Evolutionary conservation across 2,888 invertebrate species (phyloP).

Genomic region (Agrochola circellaris): DNA sequence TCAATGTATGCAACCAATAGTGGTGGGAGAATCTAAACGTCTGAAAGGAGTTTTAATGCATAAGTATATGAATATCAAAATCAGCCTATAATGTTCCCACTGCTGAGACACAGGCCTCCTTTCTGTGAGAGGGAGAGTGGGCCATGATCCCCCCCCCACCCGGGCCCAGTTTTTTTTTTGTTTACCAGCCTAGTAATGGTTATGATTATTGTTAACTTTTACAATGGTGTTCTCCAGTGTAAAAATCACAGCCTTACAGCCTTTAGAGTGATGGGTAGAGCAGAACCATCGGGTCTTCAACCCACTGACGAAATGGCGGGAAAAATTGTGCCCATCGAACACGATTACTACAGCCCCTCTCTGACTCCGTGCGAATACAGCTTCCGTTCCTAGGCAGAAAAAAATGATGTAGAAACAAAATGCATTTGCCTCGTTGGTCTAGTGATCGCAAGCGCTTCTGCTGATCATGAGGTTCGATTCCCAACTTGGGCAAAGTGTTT

Average conservation of each 20-base stretch:
- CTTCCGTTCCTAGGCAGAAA: slow-evolving; percentile 8
- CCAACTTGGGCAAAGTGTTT: too few species aligned
- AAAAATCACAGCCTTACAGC: slow-evolving; percentile 33
- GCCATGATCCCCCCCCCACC: not conserved
- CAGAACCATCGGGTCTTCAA: slow-evolving; percentile 33
- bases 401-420: not conserved
- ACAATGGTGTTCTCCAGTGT: slow-evolving; percentile 5
- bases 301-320: not conserved
- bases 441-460: too few species aligned
- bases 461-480: too few species aligned
- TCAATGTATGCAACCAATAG: too few species aligned
- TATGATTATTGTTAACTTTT: slow-evolving; percentile 23
- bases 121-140: not conserved
- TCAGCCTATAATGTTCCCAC: not conserved
- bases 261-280: slow-evolving; percentile 29
- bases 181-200: not conserved
- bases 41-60: not conserved
- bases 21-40: not conserved
- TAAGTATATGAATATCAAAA: too few species aligned
- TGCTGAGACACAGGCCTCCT: not conserved
- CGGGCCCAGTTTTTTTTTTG: not conserved
- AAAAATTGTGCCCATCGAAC: slow-evolving; percentile 5
- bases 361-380: slow-evolving; percentile 21
- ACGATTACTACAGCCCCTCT: slow-evolving; percentile 11
- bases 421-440: not conserved